Evolutionary conservation across 2,888 invertebrate genomes (phyloP), one percentile per base, ranked within the genome.

Genomic region (Drosophila quinaria): DNA sequence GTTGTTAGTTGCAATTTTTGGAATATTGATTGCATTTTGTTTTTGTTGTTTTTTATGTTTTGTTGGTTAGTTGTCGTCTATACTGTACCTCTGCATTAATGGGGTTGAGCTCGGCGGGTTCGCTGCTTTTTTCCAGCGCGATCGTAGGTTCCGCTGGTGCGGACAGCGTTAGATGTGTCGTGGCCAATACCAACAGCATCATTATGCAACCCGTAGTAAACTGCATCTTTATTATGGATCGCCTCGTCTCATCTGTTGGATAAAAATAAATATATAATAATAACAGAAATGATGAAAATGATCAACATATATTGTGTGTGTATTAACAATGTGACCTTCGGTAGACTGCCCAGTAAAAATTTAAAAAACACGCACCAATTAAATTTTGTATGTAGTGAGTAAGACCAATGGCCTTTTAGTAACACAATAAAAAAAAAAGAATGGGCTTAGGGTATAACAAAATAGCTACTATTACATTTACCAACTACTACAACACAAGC

Each of bases 61-160:
- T 25, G 5, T 25, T 25, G 0, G 11, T 39, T 37, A 29, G 3
- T 51, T 39, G 44, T 54, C 22, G 13, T 58, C 41, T 41, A n/a
- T 59, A 87, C 58, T 68, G 91, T 92, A 92, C 92, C 93, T 92
- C 92, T 64, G 90, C 84, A 70, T 92, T 92, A 60, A 92, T 90
- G 55, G 93, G 92, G 80, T 92, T 92, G 66, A 92, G 70, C 50
- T 92, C 91, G 50, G 55, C 68, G 29, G 78, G 68, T 9, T 80
- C 89, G 59, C 70, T 80, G 63, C 50, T 71, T 47, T 90, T 89
- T 63, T 90, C 84, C 41, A 90, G 64, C n/a, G 79, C 70, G 33
- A 85, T 61, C 56, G 90, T 86, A 50, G 88, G 78, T 46, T 75
- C 86, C 22, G 74, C 64, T 29, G 79, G 79, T 25, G 82, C 81